phyloP scores from a whole-genome alignment of 2,888 invertebrate species.

The Spodoptera picta region DNA sequence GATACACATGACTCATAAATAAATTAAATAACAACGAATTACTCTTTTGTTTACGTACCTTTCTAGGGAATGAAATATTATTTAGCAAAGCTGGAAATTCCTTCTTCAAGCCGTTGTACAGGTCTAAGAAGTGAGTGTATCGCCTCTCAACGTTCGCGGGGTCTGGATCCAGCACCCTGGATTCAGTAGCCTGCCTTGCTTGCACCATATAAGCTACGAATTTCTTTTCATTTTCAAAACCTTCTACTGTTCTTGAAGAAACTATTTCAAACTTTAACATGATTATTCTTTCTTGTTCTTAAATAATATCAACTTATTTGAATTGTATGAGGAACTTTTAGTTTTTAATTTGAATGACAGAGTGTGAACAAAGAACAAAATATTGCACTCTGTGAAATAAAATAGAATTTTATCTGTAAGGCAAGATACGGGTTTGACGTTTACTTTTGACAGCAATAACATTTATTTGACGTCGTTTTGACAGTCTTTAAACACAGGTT shows the following conservation, averaged over 20 bases:
- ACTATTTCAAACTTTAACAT: conserved; percentile 91
- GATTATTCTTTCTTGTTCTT: conserved; percentile 11
- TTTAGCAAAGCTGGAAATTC: conserved; percentile 87
- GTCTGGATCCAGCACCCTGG: conserved; percentile 83
- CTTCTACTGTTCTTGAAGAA: conserved; percentile 90
- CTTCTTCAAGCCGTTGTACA: conserved; percentile 90
- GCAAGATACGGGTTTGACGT: too few relatives aligned
- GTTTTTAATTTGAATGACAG: too few relatives aligned
- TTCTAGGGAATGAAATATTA: conserved; percentile 90
- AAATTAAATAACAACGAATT: conserved; percentile 23
- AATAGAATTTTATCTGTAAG: too few relatives aligned
- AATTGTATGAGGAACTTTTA: conserved; percentile 12
- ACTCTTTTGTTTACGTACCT: conserved; percentile 76
- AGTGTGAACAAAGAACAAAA: too few relatives aligned
- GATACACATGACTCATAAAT: conserved; percentile 36
- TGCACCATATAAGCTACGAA: conserved; percentile 92
- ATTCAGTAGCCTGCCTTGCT: conserved; percentile 88
- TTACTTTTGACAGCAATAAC: too few relatives aligned
- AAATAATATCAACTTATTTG: not conserved
- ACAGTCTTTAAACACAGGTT: too few relatives aligned
- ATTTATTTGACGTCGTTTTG: too few relatives aligned
- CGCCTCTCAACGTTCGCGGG: conserved; percentile 91
- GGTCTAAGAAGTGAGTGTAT: conserved; percentile 91
- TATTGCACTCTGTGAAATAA: too few relatives aligned
- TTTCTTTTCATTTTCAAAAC: conserved; percentile 90